Conservation (phyloP, 2,888 invertebrate species). For the Leucoma salicis region DNA sequence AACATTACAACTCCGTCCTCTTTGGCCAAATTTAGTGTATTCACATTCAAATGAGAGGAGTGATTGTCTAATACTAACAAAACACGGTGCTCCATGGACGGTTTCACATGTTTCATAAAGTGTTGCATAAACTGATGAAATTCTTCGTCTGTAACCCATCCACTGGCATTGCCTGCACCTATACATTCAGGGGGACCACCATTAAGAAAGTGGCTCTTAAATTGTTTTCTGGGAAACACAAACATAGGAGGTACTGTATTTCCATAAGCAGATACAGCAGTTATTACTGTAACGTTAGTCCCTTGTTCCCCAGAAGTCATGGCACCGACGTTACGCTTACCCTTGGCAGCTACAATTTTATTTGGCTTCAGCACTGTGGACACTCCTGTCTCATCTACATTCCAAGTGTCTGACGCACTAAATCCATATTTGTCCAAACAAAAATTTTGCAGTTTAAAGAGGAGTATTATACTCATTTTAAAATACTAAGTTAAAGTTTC, state of each 20-base stretch:
- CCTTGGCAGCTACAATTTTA: not conserved
- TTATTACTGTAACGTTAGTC: not conserved
- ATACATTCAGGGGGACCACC: conserved; percentile 2
- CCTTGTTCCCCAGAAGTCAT: not conserved
- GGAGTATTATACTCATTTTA: too few species aligned
- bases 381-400: not conserved
- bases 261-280: not conserved
- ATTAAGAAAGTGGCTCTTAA: not conserved
- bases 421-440: too few species aligned
- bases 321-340: not conserved
- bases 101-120: conserved; percentile 14
- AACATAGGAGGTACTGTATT: not conserved
- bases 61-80: conserved; percentile 28
- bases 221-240: not conserved
- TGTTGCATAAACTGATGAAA: conserved; percentile 5
- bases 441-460: too few species aligned
- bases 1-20: conserved; percentile 27
- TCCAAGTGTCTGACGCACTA: not conserved
- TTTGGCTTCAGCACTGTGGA: not conserved
- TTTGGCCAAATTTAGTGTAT: conserved; percentile 13
- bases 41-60: conserved; percentile 25
- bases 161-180: conserved; percentile 12
- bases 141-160: conserved; percentile 5
- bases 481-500: too few species aligned
- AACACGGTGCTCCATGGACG: conserved; percentile 5